A percentile compares a stretch with the other conserved stretches of the same genome.
Evolutionary conservation across 2,888 invertebrate genomes (phyloP).

Genomic region (Rhamnusium bicolor): DNA sequence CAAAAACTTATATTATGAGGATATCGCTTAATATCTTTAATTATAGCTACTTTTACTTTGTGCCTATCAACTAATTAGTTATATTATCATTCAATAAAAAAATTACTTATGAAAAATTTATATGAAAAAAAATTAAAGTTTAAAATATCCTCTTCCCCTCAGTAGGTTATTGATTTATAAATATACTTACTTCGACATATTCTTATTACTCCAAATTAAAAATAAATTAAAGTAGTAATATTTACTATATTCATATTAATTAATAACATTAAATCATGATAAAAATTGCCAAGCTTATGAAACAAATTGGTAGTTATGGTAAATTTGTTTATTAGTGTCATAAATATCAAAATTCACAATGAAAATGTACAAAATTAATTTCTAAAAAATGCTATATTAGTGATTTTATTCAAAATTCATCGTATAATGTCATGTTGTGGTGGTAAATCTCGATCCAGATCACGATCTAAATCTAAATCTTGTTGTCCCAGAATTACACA

Average conservation of each 20-base stretch:
- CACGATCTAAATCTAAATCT: slow-evolving; percentile 18
- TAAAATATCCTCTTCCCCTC: too few species aligned
- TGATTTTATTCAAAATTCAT: slow-evolving; percentile 17
- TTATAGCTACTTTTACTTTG: too few species aligned
- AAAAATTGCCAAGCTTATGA: slow-evolving; percentile 7
- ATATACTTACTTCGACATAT: neutral
- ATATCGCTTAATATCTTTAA: too few species aligned
- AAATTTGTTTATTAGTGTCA: slow-evolving; percentile 32
- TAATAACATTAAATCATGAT: neutral
- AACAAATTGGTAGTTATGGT: slow-evolving; percentile 30
- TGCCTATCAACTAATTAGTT: too few species aligned
- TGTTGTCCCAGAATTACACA: neutral
- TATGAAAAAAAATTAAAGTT: too few species aligned
- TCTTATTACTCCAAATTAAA: neutral
- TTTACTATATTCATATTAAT: neutral
- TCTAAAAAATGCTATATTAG: slow-evolving; percentile 23
- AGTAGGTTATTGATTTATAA: too few species aligned
- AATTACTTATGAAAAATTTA: too few species aligned
- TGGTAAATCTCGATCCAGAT: slow-evolving; percentile 16
- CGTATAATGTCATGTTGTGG: slow-evolving; percentile 24
- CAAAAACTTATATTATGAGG: too few species aligned
- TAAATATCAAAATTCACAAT: slow-evolving; percentile 32
- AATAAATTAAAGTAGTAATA: neutral
- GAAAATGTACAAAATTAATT: slow-evolving; percentile 12
- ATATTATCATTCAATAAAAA: too few species aligned